Evolutionary conservation across 2,888 invertebrate species (phyloP).

Genomic region (Xiphydria camelus): DNA sequence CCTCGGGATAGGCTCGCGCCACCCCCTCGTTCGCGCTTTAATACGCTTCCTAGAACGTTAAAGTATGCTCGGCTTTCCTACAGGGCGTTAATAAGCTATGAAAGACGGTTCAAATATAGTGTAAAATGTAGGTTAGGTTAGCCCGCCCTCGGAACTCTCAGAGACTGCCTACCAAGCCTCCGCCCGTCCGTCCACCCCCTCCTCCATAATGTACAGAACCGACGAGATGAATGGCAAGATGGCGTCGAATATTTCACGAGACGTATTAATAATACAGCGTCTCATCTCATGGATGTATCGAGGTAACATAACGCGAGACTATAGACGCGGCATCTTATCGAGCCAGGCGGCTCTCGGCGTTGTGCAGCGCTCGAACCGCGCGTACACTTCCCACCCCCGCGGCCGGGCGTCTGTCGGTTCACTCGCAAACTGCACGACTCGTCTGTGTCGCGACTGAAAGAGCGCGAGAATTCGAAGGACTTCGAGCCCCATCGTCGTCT

Average conservation of each 20-base stretch:
- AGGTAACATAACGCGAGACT: constrained; percentile 60
- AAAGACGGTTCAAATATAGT: constrained; percentile 41
- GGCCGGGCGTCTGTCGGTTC: no score
- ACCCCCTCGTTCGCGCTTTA: no score
- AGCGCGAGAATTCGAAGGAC: no score
- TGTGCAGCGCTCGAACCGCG: constrained; percentile 36
- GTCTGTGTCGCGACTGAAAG: no score
- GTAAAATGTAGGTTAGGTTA: constrained; percentile 52
- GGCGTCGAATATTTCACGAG: constrained; percentile 57
- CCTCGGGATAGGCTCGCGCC: no score
- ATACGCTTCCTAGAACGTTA: no score
- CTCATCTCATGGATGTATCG: constrained; percentile 58
- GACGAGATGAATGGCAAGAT: constrained; percentile 56
- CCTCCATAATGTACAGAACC: constrained; percentile 27
- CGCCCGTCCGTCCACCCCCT: constrained; percentile 5
- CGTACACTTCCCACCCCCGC: constrained; percentile 12
- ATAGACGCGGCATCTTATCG: constrained; percentile 62
- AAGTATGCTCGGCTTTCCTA: constrained; percentile 25
- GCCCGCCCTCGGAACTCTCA: constrained; percentile 37
- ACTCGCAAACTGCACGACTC: constrained; percentile 4
- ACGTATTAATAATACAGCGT: constrained; percentile 55
- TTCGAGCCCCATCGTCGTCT: no score
- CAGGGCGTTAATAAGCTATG: constrained; percentile 34
- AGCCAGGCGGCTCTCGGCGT: constrained; percentile 48
- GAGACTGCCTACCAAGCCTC: constrained; percentile 28